These are phyloP conservation scores for Siderastrea radians DNA, from an alignment of 92 coral and sea anemone species.

Conservation along the genomic window DNA sequence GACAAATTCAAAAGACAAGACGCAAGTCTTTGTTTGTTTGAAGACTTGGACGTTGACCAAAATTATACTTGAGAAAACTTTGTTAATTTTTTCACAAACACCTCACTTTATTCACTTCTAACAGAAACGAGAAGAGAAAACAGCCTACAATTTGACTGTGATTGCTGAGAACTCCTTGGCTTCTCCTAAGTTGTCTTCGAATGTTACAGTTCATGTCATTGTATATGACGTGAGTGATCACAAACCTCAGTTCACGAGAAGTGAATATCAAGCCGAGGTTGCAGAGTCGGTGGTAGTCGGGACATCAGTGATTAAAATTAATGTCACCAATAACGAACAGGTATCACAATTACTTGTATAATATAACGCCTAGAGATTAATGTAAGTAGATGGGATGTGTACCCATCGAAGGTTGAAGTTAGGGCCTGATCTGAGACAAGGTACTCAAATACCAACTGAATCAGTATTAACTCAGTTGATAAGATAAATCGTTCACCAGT, in stretches of 20 bases:
- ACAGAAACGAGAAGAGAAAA: conserved; percentile 74
- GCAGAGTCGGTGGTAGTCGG: conserved; percentile 82
- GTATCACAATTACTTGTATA: conserved; percentile 16
- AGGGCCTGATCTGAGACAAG: too few species aligned
- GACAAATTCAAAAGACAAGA: too few species aligned
- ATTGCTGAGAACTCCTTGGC: conserved; percentile 83
- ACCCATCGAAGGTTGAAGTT: too few species aligned
- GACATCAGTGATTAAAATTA: conserved; percentile 73
- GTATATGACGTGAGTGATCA: conserved; percentile 81
- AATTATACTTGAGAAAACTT: background rate
- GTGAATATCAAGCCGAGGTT: conserved; percentile 64
- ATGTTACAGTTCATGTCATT: conserved; percentile 56
- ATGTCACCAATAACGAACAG: conserved; percentile 81
- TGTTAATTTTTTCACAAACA: background rate
- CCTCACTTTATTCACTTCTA: background rate
- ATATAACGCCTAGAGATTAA: background rate
- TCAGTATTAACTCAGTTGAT: too few species aligned
- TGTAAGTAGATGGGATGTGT: background rate
- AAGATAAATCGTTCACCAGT: too few species aligned
- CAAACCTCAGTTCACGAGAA: conserved; percentile 73
- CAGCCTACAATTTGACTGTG: conserved; percentile 78
- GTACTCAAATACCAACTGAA: too few species aligned
- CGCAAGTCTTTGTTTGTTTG: background rate
- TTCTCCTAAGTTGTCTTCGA: conserved; percentile 66
- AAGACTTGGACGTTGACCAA: background rate